Conservation (phyloP, 2,888 invertebrate genomes). For the Cephus sareptanus region DNA sequence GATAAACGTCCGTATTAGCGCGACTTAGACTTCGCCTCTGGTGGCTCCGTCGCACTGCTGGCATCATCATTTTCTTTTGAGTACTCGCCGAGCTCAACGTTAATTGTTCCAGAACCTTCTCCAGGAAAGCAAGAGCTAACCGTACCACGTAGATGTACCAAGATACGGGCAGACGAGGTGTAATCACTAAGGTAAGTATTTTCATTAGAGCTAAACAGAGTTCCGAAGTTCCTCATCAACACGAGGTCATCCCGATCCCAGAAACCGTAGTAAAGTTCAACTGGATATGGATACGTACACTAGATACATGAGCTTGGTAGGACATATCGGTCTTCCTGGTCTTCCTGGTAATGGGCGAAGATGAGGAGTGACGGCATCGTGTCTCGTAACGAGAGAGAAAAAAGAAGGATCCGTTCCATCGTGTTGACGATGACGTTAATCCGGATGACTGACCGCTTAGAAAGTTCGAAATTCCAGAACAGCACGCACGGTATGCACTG, state of each 20-base stretch:
- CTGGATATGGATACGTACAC: background rate
- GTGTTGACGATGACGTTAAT: background rate
- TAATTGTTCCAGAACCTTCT: slow-evolving; percentile 27
- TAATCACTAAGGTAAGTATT: background rate
- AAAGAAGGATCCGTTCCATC: background rate
- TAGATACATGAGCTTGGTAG: background rate
- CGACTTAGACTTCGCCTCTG: slow-evolving; percentile 14
- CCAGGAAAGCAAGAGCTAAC: slow-evolving; percentile 1
- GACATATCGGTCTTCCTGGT: background rate
- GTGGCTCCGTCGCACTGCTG: slow-evolving; percentile 18
- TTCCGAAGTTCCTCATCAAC: background rate
- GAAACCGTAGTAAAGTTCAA: background rate
- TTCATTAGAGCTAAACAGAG: background rate
- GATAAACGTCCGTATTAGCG: slow-evolving; percentile 34
- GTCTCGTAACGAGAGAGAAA: background rate
- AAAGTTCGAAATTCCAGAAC: background rate
- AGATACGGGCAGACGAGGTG: background rate
- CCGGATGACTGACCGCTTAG: background rate
- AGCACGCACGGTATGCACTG: background rate
- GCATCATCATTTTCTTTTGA: slow-evolving; percentile 9
- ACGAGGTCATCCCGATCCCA: background rate
- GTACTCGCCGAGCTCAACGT: slow-evolving; percentile 21
- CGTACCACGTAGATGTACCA: slow-evolving; percentile 19
- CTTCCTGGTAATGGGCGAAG: background rate
- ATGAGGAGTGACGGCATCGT: background rate